Evolutionary conservation across 2,113 vertebrate genomes (phyloP).

Genomic region (Semnornis frantzii): DNA sequence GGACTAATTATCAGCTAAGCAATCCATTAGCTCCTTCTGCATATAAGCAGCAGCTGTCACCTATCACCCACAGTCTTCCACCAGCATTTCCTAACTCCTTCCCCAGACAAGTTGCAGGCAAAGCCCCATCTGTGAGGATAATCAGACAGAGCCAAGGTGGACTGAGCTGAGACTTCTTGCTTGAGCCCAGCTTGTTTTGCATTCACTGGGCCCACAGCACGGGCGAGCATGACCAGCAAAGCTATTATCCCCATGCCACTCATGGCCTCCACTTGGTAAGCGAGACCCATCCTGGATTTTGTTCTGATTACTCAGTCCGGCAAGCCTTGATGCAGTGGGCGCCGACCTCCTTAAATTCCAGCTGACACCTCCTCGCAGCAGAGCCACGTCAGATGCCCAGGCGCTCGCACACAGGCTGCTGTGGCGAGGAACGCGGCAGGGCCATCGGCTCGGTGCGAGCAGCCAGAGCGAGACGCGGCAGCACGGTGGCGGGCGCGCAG

Average conservation of each 20-base stretch:
- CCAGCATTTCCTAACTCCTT: background rate
- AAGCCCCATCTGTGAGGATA: background rate
- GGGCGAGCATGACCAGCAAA: accelerated
- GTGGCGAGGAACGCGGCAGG: background rate
- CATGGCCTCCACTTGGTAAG: background rate
- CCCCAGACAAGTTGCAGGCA: background rate
- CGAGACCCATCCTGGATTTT: background rate
- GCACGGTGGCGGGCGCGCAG: background rate
- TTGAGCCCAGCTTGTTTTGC: background rate
- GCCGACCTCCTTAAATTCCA: background rate
- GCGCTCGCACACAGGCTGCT: background rate
- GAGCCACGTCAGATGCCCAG: background rate
- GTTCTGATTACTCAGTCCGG: background rate
- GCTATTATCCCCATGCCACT: accelerated
- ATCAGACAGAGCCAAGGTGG: background rate
- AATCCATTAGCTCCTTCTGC: conserved; percentile 16
- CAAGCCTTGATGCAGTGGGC: background rate
- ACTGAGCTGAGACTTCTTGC: background rate
- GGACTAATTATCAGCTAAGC: conserved; percentile 14
- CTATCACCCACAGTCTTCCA: background rate
- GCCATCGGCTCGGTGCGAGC: background rate
- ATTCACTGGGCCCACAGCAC: background rate
- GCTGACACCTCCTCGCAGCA: background rate
- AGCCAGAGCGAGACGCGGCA: background rate
- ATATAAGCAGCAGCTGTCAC: conserved; percentile 23